Evolutionary conservation across 2,797 vertebrate genomes (phyloP), one percentile per base, ranked within the genome.

Genomic region (Discoglossus pictus): DNA sequence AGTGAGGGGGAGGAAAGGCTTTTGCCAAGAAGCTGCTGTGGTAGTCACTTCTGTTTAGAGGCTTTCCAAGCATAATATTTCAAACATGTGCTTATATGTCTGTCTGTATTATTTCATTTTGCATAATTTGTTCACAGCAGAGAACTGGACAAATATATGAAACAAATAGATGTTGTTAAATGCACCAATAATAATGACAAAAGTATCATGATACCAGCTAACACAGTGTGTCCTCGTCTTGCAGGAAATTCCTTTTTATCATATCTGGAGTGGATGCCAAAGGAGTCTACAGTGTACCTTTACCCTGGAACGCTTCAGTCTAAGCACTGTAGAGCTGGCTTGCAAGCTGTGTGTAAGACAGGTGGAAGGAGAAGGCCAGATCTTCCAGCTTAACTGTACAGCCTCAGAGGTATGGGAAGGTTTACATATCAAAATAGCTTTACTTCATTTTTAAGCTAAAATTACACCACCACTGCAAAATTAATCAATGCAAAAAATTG

Each of bases 331-430:
- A 71, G 92, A 97, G 58, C 87, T 99, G 62, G 82, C 91, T 58
- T 99, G 96, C 76, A 99, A 99, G 75, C 92, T 99, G 40, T 99
- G 97, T 0, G 94, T 99, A 54, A 86, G 96, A 2, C 97, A 99
- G 82, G 96, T 99, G 0, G 95, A 99, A 82, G 97, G 97, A 42
- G 97, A 99, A 74, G 97, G 97, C 2, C 96, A 99, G 85, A 99
- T 99, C 69, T 98, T 99, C 78, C 97, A 99, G 82, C 91, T 99
- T 48, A 93, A 93, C 85, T 97, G 92, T 25, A 92, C 91, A 0
- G 76, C 99, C 66, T 93, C 92, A 18, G 95, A 99, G 93, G 97
- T 99, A 77, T 78, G 69, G 2, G 1, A 8, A 21, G 0, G 1
- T 6, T 0, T 8, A 31, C 8, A 4, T 8, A 31, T 31, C 27